Base-by-base conservation (phyloP, 2,113 vertebrate genomes). In the Lamprologus lemairii region DNA sequence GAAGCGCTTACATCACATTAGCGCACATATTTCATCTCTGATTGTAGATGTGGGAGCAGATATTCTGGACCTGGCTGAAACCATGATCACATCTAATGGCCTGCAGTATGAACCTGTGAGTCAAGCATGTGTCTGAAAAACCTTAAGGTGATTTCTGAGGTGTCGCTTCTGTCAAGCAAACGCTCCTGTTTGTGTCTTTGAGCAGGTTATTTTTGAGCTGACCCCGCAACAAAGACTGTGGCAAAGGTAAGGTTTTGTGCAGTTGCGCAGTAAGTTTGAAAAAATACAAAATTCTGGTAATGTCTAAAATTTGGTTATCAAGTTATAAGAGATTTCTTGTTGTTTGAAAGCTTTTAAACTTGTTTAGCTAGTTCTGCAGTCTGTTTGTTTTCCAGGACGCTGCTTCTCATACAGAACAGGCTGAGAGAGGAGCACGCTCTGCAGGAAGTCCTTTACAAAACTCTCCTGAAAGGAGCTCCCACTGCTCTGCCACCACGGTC, bases 401-500 rank as follows among this genome's bases (percentile, higher is more conserved):
- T 99, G 86, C 95, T 97, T 68, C 88, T 97, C 83, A 97, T 99
- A 90, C 98, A 99, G 94, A 97, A 92, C 88, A 95, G 96, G 33
- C 93, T 99, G 7, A 97, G 97, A 83, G 98, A 98, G 91, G 98
- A 99, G 45, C 98, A 98, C 26, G 98, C 98, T 7, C 97, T 99
- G 45, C 98, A 99, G 94, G 98, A 99, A 85, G 97, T 99, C 83
- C 96, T 99, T 80, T 99, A 99, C 95, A 99, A 99, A 96, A 98
- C 97, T 91, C 97, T 97, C 82, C 97, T 99, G 92, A 98, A 97
- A 96, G 97, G 97, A 90, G 89, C 94, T 26, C 96, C 98, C 16
- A 99, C 98, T 7, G 97, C 97, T 63, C 95, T 98, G 68, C 98
- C 98, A 3, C 98, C 98, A 81, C 97, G 98, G 98, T 99, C 81